These are phyloP conservation scores for Adelges cooleyi DNA, from an alignment of 1,140 invertebrate species.

Conservation along the genomic window DNA sequence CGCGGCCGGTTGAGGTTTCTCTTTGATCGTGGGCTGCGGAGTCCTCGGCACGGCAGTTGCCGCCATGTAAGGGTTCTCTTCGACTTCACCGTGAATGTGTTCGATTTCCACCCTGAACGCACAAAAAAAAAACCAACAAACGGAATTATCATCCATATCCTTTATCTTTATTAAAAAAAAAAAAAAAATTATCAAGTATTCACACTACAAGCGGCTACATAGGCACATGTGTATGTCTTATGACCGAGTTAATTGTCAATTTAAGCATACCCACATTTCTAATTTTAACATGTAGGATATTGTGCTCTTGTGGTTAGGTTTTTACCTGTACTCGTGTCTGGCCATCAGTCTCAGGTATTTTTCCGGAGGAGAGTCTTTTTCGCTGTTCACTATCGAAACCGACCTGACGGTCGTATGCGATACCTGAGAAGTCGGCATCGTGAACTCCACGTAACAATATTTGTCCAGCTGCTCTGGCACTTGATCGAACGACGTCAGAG, in stretches of 20 bases:
- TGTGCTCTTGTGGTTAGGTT: too few species aligned
- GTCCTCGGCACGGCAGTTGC: conserved; percentile 44
- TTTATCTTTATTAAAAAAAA: too few species aligned
- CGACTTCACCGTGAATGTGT: conserved; percentile 57
- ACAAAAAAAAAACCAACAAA: too few species aligned
- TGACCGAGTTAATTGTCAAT: too few species aligned
- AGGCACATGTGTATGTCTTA: too few species aligned
- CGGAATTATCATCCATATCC: too few species aligned
- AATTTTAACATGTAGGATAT: too few species aligned
- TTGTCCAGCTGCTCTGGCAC: conserved; percentile 82
- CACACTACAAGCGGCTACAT: too few species aligned
- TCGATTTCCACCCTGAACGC: conserved; percentile 67
- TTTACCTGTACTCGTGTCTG: conserved; percentile 85
- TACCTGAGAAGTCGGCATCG: conserved; percentile 95
- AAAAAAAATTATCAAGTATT: too few species aligned
- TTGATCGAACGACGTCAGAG: conserved; percentile 92
- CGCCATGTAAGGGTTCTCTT: conserved; percentile 59
- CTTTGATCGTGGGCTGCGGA: conserved; percentile 35
- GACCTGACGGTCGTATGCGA: conserved; percentile 93
- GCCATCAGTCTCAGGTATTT: conserved; percentile 96
- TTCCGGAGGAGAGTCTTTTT: conserved; percentile 87
- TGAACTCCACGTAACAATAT: conserved; percentile 88
- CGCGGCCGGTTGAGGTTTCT: neutral
- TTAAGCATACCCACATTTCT: too few species aligned
- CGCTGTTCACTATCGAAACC: conserved; percentile 78